Evolutionary conservation across 2,113 vertebrate genomes (phyloP).

Genomic region (Cavia porcellus): DNA sequence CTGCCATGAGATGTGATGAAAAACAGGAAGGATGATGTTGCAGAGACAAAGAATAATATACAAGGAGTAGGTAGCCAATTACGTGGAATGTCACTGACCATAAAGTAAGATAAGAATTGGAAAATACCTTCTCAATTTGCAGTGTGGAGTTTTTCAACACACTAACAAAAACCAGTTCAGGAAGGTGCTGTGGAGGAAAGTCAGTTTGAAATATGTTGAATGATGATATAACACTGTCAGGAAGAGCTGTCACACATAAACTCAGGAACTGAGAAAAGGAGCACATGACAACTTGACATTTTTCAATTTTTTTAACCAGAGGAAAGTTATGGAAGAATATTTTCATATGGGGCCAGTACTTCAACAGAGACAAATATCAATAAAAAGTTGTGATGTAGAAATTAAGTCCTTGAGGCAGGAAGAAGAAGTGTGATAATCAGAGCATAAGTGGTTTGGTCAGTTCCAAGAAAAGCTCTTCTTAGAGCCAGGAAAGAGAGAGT

Average conservation of each 20-base stretch:
- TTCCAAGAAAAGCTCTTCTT: not conserved
- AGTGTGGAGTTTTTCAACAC: not conserved
- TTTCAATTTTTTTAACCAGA: not conserved
- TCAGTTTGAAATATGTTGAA: not conserved
- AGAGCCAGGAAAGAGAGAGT: not conserved
- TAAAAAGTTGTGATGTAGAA: not conserved
- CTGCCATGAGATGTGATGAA: not conserved
- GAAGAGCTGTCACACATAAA: not conserved
- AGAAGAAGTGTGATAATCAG: rapidly evolving
- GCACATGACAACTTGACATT: not conserved
- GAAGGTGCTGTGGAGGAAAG: not conserved
- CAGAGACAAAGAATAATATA: not conserved
- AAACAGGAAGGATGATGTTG: not conserved
- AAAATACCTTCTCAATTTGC: not conserved
- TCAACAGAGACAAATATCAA: not conserved
- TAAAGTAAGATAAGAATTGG: not conserved
- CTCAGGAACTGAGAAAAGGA: not conserved
- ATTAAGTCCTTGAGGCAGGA: not conserved
- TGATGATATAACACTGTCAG: too few species aligned
- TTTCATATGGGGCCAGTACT: not conserved
- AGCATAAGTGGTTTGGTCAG: too few species aligned
- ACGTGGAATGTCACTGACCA: not conserved
- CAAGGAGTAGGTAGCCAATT: not conserved
- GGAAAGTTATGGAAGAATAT: not conserved
- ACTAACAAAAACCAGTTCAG: not conserved